Conservation (phyloP, 53 echinoderm and acorn worm genomes). For the Paracentrotus lividus region DNA sequence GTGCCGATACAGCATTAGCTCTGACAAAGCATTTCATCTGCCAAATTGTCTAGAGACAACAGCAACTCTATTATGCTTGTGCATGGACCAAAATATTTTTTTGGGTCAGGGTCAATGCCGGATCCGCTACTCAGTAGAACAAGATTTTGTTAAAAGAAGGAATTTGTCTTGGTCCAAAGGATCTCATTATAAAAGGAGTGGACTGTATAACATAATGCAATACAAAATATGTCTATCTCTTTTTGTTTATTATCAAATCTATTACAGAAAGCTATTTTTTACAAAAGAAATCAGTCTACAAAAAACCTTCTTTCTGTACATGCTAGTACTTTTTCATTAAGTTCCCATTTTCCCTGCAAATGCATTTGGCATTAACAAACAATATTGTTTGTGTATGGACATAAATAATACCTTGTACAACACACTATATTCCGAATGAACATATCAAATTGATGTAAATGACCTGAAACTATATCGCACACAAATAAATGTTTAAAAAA, state of each 20-base stretch:
- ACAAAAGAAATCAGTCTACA: not conserved
- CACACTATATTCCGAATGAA: not conserved
- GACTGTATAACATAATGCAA: not conserved
- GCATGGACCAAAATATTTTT: no score
- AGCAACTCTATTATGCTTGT: no score
- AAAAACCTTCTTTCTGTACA: not conserved
- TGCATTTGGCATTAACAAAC: not conserved
- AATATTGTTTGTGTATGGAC: not conserved
- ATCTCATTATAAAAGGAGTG: no score
- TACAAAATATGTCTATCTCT: not conserved
- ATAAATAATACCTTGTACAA: not conserved
- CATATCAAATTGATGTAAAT: not conserved
- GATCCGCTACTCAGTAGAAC: no score
- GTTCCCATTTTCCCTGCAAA: not conserved
- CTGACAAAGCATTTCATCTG: no score
- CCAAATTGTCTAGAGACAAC: no score
- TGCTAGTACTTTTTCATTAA: slow-evolving; percentile 27
- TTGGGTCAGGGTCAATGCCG: no score
- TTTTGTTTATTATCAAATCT: not conserved
- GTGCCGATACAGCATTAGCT: no score
- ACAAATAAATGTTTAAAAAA: not conserved
- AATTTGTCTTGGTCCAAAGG: no score
- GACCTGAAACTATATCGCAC: not conserved
- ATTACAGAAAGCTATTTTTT: not conserved
- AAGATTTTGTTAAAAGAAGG: no score